These are phyloP conservation scores for Sturnus vulgaris DNA, from an alignment of 2,113 vertebrate genomes.

Conservation along the genomic window DNA sequence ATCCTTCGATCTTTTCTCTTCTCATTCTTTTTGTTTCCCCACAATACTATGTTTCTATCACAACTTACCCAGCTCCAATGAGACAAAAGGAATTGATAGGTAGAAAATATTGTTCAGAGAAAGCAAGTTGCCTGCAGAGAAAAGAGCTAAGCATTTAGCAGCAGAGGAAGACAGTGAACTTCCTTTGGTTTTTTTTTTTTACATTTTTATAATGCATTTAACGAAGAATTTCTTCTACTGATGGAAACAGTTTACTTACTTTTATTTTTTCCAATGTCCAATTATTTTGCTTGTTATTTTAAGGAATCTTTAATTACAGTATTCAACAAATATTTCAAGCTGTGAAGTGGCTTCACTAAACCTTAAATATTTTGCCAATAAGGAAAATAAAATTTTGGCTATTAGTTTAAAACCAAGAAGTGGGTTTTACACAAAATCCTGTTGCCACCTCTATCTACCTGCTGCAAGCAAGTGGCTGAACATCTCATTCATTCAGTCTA, in stretches of 20 bases:
- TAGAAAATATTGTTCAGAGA: not conserved
- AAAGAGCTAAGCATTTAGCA: not conserved
- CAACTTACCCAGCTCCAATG: not conserved
- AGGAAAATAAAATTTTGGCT: not conserved
- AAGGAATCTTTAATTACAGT: not conserved
- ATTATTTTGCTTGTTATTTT: not conserved
- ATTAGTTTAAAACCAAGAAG: not conserved
- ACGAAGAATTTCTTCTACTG: not conserved
- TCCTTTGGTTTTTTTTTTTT: not conserved
- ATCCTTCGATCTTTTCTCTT: not conserved
- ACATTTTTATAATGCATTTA: not conserved
- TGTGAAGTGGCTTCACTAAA: not conserved
- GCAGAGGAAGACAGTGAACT: not conserved
- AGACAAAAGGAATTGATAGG: not conserved
- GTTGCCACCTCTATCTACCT: not conserved
- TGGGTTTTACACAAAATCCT: not conserved
- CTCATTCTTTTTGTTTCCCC: accelerated
- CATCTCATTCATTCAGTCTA: not conserved
- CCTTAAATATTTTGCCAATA: not conserved
- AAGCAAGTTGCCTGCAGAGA: not conserved
- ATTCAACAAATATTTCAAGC: not conserved
- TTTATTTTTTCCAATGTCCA: not conserved
- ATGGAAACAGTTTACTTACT: not conserved
- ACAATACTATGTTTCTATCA: not conserved
- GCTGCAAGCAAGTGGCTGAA: not conserved